Conservation (phyloP, 2,888 invertebrate genomes). For the Helleia helle region DNA sequence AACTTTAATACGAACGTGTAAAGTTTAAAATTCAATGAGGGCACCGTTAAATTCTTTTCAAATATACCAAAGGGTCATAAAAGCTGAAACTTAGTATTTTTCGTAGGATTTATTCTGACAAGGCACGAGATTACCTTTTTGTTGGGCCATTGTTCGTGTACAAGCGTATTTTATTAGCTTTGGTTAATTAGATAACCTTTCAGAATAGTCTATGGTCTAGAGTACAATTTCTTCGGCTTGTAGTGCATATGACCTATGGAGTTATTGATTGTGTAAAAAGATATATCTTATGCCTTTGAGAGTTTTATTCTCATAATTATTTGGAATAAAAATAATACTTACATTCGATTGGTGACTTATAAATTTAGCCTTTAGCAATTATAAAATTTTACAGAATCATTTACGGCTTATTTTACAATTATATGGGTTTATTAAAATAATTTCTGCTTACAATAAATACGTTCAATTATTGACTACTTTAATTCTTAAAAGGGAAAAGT, state of each 20-base stretch:
- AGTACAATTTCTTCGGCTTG: not conserved
- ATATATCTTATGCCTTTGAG: too few relatives aligned
- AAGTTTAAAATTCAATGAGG: conserved; percentile 16
- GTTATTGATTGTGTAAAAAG: too few relatives aligned
- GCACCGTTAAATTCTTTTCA: conserved; percentile 6
- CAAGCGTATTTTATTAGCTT: conserved; percentile 37
- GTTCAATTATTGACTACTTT: too few relatives aligned
- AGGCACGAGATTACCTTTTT: conserved; percentile 57
- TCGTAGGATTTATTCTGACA: conserved; percentile 57
- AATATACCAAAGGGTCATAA: conserved; percentile 30
- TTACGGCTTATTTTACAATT: too few relatives aligned
- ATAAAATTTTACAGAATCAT: too few relatives aligned
- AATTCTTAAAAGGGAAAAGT: too few relatives aligned
- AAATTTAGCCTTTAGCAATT: too few relatives aligned
- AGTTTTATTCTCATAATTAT: too few relatives aligned
- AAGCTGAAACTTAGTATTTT: conserved; percentile 53
- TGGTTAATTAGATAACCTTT: conserved; percentile 30
- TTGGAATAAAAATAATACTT: too few relatives aligned
- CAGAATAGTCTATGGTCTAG: not conserved
- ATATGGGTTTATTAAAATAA: too few relatives aligned
- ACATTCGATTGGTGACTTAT: too few relatives aligned
- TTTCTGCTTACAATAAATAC: too few relatives aligned
- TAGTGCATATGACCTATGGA: not conserved
- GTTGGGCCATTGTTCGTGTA: conserved; percentile 40
- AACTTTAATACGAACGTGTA: not conserved